Evolutionary conservation across 2,113 vertebrate species (phyloP).

Genomic region (Eubucco bourcierii): DNA sequence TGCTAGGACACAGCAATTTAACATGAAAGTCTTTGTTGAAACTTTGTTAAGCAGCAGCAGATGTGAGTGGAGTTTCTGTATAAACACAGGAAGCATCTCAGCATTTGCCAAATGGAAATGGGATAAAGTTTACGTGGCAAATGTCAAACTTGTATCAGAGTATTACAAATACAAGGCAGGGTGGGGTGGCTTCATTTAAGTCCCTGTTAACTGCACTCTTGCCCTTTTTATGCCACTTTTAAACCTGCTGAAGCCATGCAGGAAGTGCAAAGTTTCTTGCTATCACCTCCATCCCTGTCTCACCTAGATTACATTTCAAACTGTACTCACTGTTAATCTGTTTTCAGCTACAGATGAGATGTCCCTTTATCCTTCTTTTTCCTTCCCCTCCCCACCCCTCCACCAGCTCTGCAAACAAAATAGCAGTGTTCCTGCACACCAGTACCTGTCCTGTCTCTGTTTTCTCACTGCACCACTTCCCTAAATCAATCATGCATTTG

Average conservation of each 20-base stretch:
- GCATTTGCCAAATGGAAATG: not conserved
- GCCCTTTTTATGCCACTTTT: not conserved
- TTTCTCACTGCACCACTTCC: slow-evolving; percentile 98
- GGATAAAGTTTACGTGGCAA: slow-evolving; percentile 32
- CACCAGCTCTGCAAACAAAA: not conserved
- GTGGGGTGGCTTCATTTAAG: not conserved
- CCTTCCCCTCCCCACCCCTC: not conserved
- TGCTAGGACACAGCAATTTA: not conserved
- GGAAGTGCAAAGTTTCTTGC: not conserved
- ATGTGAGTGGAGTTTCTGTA: slow-evolving; percentile 20
- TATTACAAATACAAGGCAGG: not conserved
- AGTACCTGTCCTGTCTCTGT: slow-evolving; percentile 88
- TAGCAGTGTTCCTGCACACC: not conserved
- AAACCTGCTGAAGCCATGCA: not conserved
- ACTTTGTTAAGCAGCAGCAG: slow-evolving; percentile 40
- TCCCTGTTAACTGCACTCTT: not conserved
- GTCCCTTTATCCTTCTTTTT: not conserved
- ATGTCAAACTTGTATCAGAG: not conserved
- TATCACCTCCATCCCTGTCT: not conserved
- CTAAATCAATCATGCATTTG: slow-evolving; percentile 93
- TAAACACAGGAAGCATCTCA: slow-evolving; percentile 18
- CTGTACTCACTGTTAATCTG: not conserved
- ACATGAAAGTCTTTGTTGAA: not conserved
- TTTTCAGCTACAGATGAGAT: not conserved
- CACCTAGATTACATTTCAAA: not conserved